Conservation (phyloP, 2,888 invertebrate genomes). For the Dolichomitus sp. region DNA sequence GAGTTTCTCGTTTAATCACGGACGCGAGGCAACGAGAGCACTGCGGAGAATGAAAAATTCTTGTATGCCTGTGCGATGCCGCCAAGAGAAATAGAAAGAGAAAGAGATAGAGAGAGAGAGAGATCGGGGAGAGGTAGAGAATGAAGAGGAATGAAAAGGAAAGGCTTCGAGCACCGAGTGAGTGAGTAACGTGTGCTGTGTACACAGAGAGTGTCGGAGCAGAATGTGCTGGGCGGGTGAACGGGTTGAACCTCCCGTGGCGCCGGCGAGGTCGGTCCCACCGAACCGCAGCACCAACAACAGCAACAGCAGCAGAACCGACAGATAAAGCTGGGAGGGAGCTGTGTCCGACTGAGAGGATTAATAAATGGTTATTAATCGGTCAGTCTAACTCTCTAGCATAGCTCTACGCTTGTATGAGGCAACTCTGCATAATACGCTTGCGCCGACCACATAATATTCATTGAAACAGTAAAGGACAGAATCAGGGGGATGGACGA, state of each 20-base stretch:
- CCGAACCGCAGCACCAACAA: slow-evolving; percentile 32
- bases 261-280: slow-evolving; percentile 66
- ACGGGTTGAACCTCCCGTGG: slow-evolving; percentile 68
- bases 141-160: slow-evolving; percentile 33
- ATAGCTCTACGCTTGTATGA: neutral
- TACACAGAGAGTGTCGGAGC: slow-evolving; percentile 53
- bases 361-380: slow-evolving; percentile 71
- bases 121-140: neutral
- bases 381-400: slow-evolving; percentile 44
- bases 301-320: neutral
- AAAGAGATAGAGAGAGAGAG: neutral
- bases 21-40: slow-evolving; percentile 16
- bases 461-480: slow-evolving; percentile 5
- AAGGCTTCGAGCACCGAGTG: slow-evolving; percentile 41
- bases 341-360: slow-evolving; percentile 57
- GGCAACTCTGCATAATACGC: slow-evolving; percentile 34
- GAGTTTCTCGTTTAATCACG: slow-evolving; percentile 31
- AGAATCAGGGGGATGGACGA: neutral
- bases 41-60: neutral
- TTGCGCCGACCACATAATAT: slow-evolving; percentile 37
- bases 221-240: slow-evolving; percentile 65
- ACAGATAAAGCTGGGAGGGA: slow-evolving; percentile 13
- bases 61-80: neutral
- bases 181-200: slow-evolving; percentile 46
- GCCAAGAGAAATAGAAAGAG: neutral